Percentiles rank a stretch among this genome's conserved stretches.
Evolutionary conservation across 2,888 invertebrate genomes (phyloP).

Genomic region (Pandemis cinnamomeana): DNA sequence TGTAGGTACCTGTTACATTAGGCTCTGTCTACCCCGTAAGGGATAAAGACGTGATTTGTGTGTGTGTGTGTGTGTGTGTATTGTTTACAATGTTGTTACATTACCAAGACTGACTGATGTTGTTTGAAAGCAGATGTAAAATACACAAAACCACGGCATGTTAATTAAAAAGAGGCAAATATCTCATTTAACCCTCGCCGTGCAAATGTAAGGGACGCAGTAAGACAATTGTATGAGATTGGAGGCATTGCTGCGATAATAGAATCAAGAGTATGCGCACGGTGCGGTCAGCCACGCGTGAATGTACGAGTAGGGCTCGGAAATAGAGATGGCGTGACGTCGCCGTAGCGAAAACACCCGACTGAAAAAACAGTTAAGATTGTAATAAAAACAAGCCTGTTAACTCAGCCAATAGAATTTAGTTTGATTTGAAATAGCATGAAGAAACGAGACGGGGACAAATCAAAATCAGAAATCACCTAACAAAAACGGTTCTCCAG

Average conservation of each 20-base stretch:
- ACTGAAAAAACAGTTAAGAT: not conserved
- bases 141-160: not conserved
- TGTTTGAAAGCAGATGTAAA: not conserved
- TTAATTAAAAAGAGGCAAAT: slow-evolving; percentile 28
- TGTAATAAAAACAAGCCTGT: no score
- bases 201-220: slow-evolving; percentile 26
- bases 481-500: no score
- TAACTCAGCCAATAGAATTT: no score
- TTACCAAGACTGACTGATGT: not conserved
- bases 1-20: no score
- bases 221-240: slow-evolving; percentile 54
- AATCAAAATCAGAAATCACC: no score
- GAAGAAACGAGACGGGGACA: no score
- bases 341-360: not conserved
- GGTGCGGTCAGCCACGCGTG: slow-evolving; percentile 62
- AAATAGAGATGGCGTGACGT: not conserved
- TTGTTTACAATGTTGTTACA: no score
- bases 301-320: slow-evolving; percentile 27
- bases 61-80: no score
- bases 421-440: no score
- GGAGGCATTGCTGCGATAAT: slow-evolving; percentile 69
- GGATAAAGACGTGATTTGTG: no score
- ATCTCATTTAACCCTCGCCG: slow-evolving; percentile 3
- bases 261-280: slow-evolving; percentile 57
- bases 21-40: no score